Conservation (phyloP, 2,888 invertebrate genomes). For the Lymantria monacha region DNA sequence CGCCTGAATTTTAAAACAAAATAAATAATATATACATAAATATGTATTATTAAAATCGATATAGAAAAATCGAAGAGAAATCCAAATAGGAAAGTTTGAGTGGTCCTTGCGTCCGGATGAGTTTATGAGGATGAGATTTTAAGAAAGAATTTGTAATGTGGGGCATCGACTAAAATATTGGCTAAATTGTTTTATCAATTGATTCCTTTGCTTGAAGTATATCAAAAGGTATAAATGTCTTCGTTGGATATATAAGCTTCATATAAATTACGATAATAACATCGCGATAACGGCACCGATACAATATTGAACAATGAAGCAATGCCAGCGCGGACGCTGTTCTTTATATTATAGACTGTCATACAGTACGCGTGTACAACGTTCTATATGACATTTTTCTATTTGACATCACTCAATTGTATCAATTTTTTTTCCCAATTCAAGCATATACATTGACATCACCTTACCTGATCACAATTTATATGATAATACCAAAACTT, state of each 20-base stretch:
- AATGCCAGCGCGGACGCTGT: slow-evolving; percentile 52
- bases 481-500: slow-evolving; percentile 57
- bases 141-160: slow-evolving; percentile 23
- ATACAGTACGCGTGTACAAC: slow-evolving; percentile 43
- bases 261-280: slow-evolving; percentile 48
- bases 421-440: slow-evolving; percentile 55
- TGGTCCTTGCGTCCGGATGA: slow-evolving; percentile 87
- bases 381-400: slow-evolving; percentile 34
- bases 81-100: slow-evolving; percentile 86
- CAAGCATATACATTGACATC: slow-evolving; percentile 71
- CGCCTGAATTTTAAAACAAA: slow-evolving; percentile 49
- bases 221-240: slow-evolving; percentile 29
- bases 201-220: slow-evolving; percentile 18
- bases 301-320: slow-evolving; percentile 71
- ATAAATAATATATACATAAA: slow-evolving; percentile 38
- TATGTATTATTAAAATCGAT: slow-evolving; percentile 42
- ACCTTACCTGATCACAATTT: slow-evolving; percentile 62
- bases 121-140: slow-evolving; percentile 37
- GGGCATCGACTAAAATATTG: slow-evolving; percentile 25
- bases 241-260: slow-evolving; percentile 60
- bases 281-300: slow-evolving; percentile 65
- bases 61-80: slow-evolving; percentile 51
- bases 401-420: slow-evolving; percentile 38
- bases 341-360: slow-evolving; percentile 39
- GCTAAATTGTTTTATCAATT: slow-evolving; percentile 7